phyloP scores from a whole-genome alignment of 2,888 invertebrate genomes.

The Xestia xanthographa region DNA sequence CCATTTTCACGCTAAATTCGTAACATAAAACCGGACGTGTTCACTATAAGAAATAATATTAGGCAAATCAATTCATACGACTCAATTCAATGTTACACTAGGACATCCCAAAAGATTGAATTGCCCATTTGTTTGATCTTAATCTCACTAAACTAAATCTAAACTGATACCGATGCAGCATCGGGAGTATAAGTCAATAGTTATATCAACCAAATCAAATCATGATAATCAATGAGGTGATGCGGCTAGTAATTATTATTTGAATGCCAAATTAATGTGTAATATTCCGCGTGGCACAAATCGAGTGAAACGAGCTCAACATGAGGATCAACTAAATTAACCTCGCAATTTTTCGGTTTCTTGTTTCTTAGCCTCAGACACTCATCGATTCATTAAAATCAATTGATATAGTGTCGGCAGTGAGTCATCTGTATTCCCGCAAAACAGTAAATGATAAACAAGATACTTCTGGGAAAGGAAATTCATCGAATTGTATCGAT shows the following conservation, averaged over 20 bases:
- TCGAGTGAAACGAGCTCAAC: constrained; percentile 68
- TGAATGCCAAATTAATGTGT: constrained; percentile 59
- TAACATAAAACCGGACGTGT: not conserved
- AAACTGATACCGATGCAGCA: constrained; percentile 15
- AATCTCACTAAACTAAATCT: constrained; percentile 36
- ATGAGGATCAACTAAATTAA: constrained; percentile 79
- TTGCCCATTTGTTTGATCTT: constrained; percentile 1
- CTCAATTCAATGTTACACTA: too few relatives aligned
- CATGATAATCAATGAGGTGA: constrained; percentile 42
- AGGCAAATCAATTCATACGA: not conserved
- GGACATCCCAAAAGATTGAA: constrained; percentile 12
- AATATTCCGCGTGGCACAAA: constrained; percentile 64
- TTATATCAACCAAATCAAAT: constrained; percentile 58
- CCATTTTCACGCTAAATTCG: not conserved
- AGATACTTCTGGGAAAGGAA: constrained; percentile 46
- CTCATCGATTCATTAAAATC: constrained; percentile 80
- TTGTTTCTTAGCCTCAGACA: constrained; percentile 68
- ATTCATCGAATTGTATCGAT: constrained; percentile 8
- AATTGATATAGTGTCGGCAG: constrained; percentile 72
- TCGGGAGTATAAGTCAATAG: constrained; percentile 45
- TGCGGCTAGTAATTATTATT: constrained; percentile 55
- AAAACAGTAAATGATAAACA: constrained; percentile 55
- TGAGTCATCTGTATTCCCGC: constrained; percentile 77
- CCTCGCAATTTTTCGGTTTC: constrained; percentile 76
- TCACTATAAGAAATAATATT: not conserved